Percentiles rank a stretch among this genome's conserved stretches.
These are phyloP conservation scores for Siderastrea siderea DNA, from an alignment of 92 coral and sea anemone species.

Conservation along the genomic window DNA sequence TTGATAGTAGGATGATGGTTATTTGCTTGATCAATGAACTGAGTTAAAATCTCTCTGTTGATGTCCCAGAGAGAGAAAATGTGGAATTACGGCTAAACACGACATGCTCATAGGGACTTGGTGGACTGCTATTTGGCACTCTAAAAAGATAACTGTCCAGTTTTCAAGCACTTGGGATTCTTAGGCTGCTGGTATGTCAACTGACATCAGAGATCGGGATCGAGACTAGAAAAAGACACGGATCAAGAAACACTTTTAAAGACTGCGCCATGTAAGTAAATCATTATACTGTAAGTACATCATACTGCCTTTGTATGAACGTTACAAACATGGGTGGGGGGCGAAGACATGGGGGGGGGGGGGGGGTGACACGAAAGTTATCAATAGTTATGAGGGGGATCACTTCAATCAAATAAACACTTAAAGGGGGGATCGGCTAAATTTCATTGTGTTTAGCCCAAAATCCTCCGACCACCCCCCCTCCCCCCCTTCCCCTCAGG, in stretches of 20 bases:
- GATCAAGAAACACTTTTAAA: conserved; percentile 18
- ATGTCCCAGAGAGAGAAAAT: too few species aligned
- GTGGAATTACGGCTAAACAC: too few species aligned
- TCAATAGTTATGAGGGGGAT: not conserved
- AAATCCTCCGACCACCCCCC: too few species aligned
- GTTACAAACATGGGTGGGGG: not conserved
- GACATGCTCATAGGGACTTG: not conserved
- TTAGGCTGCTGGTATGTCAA: conserved; percentile 19
- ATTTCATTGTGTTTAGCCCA: too few species aligned
- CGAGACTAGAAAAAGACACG: conserved; percentile 33
- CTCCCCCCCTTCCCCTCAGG: too few species aligned
- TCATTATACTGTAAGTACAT: not conserved
- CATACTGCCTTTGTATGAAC: not conserved
- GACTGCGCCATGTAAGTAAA: conserved; percentile 28
- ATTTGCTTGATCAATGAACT: too few species aligned
- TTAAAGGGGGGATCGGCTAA: too few species aligned
- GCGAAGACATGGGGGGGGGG: not conserved
- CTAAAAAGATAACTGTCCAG: not conserved
- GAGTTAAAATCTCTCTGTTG: too few species aligned
- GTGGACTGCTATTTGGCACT: not conserved
- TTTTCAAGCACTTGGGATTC: not conserved
- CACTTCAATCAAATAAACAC: too few species aligned
- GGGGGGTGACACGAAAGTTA: not conserved
- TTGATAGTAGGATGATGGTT: too few species aligned
- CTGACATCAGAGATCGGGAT: conserved; percentile 38